Conservation (phyloP, 2,888 invertebrate species). For the Agrotis exclamationis region DNA sequence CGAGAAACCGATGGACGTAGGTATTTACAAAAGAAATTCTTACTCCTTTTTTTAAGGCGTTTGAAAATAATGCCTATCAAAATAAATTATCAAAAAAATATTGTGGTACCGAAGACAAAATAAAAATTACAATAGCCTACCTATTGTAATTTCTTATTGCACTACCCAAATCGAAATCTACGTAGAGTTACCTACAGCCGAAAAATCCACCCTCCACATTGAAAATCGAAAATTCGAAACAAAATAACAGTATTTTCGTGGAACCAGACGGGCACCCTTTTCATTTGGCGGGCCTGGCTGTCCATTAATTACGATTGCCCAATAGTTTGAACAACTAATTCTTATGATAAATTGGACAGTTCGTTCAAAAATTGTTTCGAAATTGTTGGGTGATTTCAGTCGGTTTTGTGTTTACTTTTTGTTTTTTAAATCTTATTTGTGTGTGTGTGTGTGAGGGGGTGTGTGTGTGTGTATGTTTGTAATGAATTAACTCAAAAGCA, state of each 20-base stretch:
- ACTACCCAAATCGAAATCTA: conserved; percentile 19
- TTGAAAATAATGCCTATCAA: no score
- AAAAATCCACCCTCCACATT: conserved; percentile 40
- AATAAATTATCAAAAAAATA: no score
- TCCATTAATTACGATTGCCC: conserved; percentile 72
- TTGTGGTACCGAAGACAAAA: background rate
- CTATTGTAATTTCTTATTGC: no score
- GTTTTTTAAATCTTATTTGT: background rate
- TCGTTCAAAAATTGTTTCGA: conserved; percentile 42
- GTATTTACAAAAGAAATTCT: no score
- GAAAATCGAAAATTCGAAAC: conserved; percentile 55
- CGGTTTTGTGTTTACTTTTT: background rate
- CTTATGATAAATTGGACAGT: conserved; percentile 69
- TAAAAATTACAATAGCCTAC: background rate
- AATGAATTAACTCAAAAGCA: no score
- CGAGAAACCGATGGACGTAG: no score
- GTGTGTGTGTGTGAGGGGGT: no score
- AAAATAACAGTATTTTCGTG: conserved; percentile 63
- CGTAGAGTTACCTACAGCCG: background rate
- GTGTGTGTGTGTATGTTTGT: no score
- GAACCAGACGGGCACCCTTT: conserved; percentile 61
- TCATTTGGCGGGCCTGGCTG: conserved; percentile 49
- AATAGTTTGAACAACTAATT: conserved; percentile 73
- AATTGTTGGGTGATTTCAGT: background rate
- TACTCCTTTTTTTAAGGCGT: no score